Evolutionary conservation across 1,140 invertebrate genomes (phyloP).

Genomic region (Liolophura sinensis): DNA sequence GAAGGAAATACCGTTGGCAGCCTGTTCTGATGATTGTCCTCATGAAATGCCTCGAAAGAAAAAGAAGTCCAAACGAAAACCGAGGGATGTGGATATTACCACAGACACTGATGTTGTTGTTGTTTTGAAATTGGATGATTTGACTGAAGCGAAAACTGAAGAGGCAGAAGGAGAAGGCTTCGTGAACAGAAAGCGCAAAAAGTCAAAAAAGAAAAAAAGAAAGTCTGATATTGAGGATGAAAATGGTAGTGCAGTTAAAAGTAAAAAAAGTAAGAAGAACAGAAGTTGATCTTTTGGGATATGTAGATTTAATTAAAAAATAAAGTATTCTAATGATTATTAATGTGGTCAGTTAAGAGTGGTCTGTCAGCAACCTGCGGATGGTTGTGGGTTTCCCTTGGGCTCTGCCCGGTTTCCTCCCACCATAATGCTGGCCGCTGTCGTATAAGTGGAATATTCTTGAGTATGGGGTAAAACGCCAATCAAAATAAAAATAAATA

Average conservation of each 20-base stretch:
- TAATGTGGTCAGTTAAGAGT: too few relatives aligned
- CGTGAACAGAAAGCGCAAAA: background rate
- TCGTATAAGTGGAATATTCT: too few relatives aligned
- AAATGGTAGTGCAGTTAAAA: background rate
- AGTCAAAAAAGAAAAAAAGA: background rate
- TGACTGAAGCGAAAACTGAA: background rate
- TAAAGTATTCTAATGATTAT: too few relatives aligned
- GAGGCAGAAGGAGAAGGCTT: background rate
- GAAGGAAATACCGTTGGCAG: constrained; percentile 7
- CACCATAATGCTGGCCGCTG: too few relatives aligned
- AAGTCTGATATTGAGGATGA: background rate
- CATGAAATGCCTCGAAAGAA: background rate
- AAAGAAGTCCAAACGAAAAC: background rate
- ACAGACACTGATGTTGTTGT: background rate
- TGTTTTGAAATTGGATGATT: background rate
- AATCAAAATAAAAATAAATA: too few relatives aligned
- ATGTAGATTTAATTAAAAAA: too few relatives aligned
- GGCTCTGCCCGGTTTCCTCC: too few relatives aligned
- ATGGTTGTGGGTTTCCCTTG: too few relatives aligned
- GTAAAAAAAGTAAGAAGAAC: background rate
- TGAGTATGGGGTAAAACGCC: too few relatives aligned
- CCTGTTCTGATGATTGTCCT: background rate
- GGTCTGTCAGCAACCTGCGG: too few relatives aligned
- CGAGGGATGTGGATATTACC: background rate
- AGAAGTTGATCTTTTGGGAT: background rate